These are phyloP conservation scores for Pseudochirops corinnae DNA, from an alignment of 2,797 vertebrate species.

Conservation along the genomic window DNA sequence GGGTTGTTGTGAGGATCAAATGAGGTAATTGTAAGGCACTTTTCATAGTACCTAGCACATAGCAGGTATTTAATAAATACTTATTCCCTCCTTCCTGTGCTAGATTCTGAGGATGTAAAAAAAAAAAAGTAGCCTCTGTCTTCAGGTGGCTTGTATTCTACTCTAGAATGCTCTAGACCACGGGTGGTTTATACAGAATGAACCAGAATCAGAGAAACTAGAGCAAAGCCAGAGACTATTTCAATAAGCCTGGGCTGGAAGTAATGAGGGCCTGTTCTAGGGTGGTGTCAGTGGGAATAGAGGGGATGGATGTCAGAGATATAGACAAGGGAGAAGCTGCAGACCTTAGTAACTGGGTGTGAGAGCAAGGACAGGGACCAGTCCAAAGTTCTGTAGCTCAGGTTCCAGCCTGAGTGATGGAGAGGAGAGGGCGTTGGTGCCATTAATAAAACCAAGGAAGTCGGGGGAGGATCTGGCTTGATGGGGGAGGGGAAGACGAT, in stretches of 20 bases:
- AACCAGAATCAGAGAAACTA: background rate
- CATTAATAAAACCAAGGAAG: background rate
- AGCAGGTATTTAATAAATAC: background rate
- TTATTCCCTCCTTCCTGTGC: background rate
- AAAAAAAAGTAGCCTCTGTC: background rate
- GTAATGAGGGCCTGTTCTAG: conserved; percentile 8
- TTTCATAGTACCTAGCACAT: background rate
- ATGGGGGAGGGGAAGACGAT: background rate
- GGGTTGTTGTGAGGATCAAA: background rate
- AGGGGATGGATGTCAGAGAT: background rate
- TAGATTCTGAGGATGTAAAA: background rate
- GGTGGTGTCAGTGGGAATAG: conserved; percentile 18
- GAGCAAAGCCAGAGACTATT: background rate
- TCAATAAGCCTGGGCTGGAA: background rate
- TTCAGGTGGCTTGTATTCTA: background rate
- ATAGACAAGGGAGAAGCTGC: conserved; percentile 19
- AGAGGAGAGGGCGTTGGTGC: background rate
- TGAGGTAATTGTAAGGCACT: background rate
- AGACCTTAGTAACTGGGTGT: background rate
- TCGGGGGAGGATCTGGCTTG: background rate
- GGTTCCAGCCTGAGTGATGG: background rate
- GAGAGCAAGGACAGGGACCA: background rate
- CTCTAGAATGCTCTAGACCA: background rate
- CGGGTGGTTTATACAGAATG: background rate
- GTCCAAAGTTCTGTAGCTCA: conserved; percentile 25